These are phyloP conservation scores for Oenanthe melanoleuca DNA, from an alignment of 2,113 vertebrate genomes.

Conservation along the genomic window DNA sequence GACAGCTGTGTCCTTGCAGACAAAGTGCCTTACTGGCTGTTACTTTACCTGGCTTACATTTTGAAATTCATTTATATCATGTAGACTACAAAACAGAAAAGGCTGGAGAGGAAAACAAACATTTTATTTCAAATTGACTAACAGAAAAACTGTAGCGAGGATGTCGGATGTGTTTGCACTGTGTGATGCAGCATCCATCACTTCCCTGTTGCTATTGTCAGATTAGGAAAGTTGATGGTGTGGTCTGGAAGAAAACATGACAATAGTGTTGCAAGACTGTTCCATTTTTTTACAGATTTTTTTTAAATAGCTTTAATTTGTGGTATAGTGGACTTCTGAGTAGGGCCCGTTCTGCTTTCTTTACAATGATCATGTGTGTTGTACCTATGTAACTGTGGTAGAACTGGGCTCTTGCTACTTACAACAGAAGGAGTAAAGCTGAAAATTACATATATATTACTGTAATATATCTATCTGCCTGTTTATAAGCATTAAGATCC, in stretches of 20 bases:
- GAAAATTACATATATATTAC: neutral
- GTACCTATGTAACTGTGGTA: neutral
- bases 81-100: neutral
- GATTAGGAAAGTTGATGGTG: neutral
- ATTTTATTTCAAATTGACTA: neutral
- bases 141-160: neutral
- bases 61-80: slow-evolving; percentile 42
- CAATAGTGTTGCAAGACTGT: neutral
- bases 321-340: neutral
- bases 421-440: neutral
- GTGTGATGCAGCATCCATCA: neutral
- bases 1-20: slow-evolving; percentile 47
- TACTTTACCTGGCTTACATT: slow-evolving; percentile 44
- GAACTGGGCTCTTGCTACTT: neutral
- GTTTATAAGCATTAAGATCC: neutral
- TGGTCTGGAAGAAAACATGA: neutral
- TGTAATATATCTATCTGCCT: neutral
- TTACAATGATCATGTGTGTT: fast-evolving
- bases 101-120: neutral
- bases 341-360: neutral
- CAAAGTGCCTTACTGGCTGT: slow-evolving; percentile 81
- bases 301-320: neutral
- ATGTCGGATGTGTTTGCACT: neutral
- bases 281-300: neutral
- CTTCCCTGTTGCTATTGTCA: slow-evolving; percentile 6